Percentiles rank a stretch among this genome's conserved stretches.
Conservation (phyloP, 2,113 vertebrate species). For the Eurystomus gularis region DNA sequence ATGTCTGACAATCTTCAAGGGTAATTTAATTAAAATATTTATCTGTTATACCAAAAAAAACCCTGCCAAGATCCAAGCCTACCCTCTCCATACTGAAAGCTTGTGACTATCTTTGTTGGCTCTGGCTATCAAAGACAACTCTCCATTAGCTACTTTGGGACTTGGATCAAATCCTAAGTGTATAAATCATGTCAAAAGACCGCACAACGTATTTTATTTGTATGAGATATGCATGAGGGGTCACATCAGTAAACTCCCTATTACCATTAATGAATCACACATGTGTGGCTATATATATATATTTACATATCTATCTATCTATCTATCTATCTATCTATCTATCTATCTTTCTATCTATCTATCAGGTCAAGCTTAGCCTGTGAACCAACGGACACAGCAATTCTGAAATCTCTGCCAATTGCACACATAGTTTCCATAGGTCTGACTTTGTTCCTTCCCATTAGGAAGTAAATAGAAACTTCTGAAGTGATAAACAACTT, state of each 20-base stretch:
- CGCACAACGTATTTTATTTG: neutral
- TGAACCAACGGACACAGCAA: neutral
- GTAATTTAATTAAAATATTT: constrained; percentile 17
- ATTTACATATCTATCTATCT: too few species aligned
- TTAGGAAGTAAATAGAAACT: neutral
- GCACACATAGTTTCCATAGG: neutral
- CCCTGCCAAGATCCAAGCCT: neutral
- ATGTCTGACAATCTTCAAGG: neutral
- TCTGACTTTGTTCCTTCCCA: neutral
- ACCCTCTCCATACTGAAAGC: neutral
- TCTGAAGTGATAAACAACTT: neutral
- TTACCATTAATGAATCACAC: constrained; percentile 14
- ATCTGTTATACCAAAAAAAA: neutral
- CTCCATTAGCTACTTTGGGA: neutral
- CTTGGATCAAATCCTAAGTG: constrained; percentile 1
- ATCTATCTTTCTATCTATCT: neutral
- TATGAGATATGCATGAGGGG: constrained; percentile 24
- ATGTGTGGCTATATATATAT: neutral
- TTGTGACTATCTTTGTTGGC: neutral
- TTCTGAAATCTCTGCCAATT: neutral
- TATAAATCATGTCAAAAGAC: constrained; percentile 30
- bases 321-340: too few species aligned
- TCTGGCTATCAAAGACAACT: neutral
- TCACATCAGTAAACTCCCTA: neutral
- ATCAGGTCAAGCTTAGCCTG: neutral